Evolutionary conservation across 2,797 vertebrate species (phyloP), one percentile per base, ranked within the genome.

Genomic region (Malurus leucopterus): DNA sequence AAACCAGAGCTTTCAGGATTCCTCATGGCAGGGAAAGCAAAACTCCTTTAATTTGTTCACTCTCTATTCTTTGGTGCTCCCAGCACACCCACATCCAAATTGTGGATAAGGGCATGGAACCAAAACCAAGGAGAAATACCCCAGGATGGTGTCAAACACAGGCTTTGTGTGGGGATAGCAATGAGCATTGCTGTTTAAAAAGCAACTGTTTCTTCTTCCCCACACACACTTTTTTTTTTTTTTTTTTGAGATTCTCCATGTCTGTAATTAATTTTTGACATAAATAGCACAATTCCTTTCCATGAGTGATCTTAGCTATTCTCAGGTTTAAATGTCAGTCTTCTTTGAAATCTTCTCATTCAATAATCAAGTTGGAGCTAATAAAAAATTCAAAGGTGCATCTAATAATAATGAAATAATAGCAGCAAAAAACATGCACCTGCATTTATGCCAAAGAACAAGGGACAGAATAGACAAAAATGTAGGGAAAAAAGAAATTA

Each of bases 401-500:
- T 96, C 93, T 95, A 95, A 96, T 96, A 95, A 91, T 86, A 96
- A 96, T 79, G 95, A 97, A 96, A 97, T 95, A 97, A 95, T 84
- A 96, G 94, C 90, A 90, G 93, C 80, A 94, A 96, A 95, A 96
- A 92, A 88, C 94, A 97, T 89, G 94, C 92, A 96, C 96, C 94
- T 47, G 78, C 86, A 86, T 95, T 97, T 97, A 97, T 94, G 88
- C 93, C 87, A 78, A 93, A 95, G 96, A 97, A 96, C 91, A 92
- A 94, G 95, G 96, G 94, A 96, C 95, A 89, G 77, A 72, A 91
- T 84, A 95, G 94, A 96, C 94, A 95, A 95, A 96, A 97, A 96
- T 89, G 92, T 95, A 96, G 90, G 95, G 91, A 84, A 92, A 96
- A 96, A 97, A 96, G 96, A 97, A 97, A 97, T 96, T 96, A 96